Evolutionary conservation across 2,888 invertebrate species (phyloP).

Genomic region (Saturnia japonica): DNA sequence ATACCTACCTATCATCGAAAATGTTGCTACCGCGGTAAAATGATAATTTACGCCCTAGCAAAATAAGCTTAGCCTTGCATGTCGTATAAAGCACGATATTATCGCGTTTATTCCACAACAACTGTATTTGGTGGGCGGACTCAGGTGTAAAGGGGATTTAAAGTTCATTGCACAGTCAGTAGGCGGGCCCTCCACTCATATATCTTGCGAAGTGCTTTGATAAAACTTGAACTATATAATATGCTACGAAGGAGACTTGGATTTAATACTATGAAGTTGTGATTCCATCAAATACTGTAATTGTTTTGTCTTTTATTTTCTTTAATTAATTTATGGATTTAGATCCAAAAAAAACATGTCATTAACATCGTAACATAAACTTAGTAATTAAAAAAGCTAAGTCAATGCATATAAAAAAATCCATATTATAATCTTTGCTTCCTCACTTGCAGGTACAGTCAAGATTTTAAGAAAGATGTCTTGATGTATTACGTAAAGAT

Average conservation of each 20-base stretch:
- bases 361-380: too few species aligned
- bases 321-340: too few species aligned
- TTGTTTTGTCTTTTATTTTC: neutral
- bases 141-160: slow-evolving; percentile 74
- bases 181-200: slow-evolving; percentile 66
- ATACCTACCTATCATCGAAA: slow-evolving; percentile 31
- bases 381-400: too few species aligned
- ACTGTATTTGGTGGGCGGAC: slow-evolving; percentile 73
- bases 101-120: slow-evolving; percentile 69
- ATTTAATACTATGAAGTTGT: slow-evolving; percentile 48
- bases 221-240: slow-evolving; percentile 57
- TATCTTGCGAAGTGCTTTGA: slow-evolving; percentile 69
- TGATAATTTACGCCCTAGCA: slow-evolving; percentile 52
- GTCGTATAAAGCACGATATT: slow-evolving; percentile 66
- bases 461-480: too few species aligned
- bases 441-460: too few species aligned
- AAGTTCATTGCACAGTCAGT: slow-evolving; percentile 76
- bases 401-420: too few species aligned
- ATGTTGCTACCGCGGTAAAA: slow-evolving; percentile 32
- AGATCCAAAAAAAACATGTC: too few species aligned
- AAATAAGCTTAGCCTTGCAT: slow-evolving; percentile 58
- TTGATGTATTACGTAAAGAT: too few species aligned
- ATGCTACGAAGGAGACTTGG: slow-evolving; percentile 45
- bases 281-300: neutral
- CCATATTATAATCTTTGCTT: too few species aligned